Evolutionary conservation across 2,113 vertebrate genomes (phyloP).

Genomic region (Gobio gobio): DNA sequence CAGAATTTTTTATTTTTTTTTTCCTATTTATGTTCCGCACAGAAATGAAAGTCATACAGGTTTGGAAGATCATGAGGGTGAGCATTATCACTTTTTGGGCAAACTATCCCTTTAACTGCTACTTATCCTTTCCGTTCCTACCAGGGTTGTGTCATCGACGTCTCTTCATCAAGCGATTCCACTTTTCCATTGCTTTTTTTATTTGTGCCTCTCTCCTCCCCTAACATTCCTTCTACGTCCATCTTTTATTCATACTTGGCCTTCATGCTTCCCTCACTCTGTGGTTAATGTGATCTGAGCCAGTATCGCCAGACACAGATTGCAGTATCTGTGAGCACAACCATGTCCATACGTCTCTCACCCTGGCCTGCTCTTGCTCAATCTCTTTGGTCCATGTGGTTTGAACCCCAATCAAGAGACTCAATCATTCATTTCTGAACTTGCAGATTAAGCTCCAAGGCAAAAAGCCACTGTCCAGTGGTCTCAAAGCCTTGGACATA

Average conservation of each 20-base stretch:
- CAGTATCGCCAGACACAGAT: slow-evolving; percentile 86
- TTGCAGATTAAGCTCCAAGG: slow-evolving; percentile 27
- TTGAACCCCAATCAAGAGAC: slow-evolving; percentile 81
- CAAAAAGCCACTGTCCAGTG: slow-evolving; percentile 32
- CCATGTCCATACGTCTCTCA: slow-evolving; percentile 81
- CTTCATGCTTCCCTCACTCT: slow-evolving; percentile 66
- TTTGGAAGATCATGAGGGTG: not conserved
- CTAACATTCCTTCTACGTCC: slow-evolving; percentile 29
- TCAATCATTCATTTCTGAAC: slow-evolving; percentile 74
- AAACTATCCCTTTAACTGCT: not conserved
- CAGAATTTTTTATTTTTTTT: not conserved
- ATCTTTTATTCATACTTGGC: slow-evolving; percentile 44
- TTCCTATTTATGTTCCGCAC: not conserved
- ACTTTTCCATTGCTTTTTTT: not conserved
- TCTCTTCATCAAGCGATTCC: not conserved
- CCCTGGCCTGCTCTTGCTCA: slow-evolving; percentile 77
- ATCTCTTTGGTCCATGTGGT: slow-evolving; percentile 71
- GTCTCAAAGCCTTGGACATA: slow-evolving; percentile 11
- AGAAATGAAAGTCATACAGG: not conserved
- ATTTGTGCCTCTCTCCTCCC: slow-evolving; percentile 1
- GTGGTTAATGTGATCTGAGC: slow-evolving; percentile 77
- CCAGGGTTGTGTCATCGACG: not conserved
- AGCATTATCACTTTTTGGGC: not conserved
- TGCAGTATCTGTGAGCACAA: slow-evolving; percentile 82
- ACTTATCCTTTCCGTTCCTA: not conserved